Base-by-base conservation (phyloP, 2,888 invertebrate genomes). In the Bibio marci region DNA sequence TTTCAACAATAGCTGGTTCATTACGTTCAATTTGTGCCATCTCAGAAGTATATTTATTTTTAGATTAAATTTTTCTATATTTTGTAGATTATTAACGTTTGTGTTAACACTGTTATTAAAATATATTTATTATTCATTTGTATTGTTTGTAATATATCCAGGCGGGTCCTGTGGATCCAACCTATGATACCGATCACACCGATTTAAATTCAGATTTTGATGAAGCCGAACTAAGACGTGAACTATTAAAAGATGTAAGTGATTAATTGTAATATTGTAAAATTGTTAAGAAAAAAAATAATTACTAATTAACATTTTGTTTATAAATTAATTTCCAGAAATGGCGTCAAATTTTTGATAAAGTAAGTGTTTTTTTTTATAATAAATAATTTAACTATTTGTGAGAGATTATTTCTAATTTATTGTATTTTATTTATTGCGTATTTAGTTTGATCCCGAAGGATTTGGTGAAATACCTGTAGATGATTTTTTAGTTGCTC, bases 391-490 rank as follows among this genome's bases (percentile, higher is more conserved):
- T 18, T 30, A 30, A 30, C 4, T n/a, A 13, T 30, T 30, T 14
- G 12, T 13, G 4, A 22, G 8, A 22, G 8, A 22, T 22, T 6
- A 6, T 22, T 22, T 22, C 22, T 22, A 22, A 6, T 4, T 22
- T 22, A 6, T 22, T 22, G 22, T 4, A 6, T 22, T 6, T 22
- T 4, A 15, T 32, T 7, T 14, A 32, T n/a, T n/a, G 13, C 14
- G 13, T 32, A 12, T 37, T 30, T 65, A 87, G 85, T 88, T 81
- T 56, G 88, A 90, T 65, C 83, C 85, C 8, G 90, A 90, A 64
- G 90, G 90, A 31, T 90, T 88, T 55, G 90, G 90, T 10, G 88
- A 90, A 66, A 88, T 90, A 52, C 82, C 82, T 33, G 80, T 87
- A 71, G 73, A 77, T 38, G 86, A 88, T 56, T 85, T 90, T 59